phyloP scores from a whole-genome alignment of 2,113 vertebrate genomes.

The Tretioscincus oriximinensis region DNA sequence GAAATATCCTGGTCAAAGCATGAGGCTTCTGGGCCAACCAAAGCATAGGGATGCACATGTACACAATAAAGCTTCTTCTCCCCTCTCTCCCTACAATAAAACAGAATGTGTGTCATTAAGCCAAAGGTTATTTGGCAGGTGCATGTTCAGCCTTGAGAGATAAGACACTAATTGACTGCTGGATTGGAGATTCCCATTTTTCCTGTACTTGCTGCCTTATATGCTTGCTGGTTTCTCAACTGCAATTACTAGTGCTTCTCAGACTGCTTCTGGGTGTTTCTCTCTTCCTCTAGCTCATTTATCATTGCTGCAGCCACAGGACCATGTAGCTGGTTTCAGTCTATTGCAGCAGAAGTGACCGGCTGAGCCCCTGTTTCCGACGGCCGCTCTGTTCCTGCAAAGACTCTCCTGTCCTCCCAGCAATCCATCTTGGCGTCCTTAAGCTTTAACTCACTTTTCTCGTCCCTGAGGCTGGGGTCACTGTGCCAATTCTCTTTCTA shows the following conservation, averaged over 20 bases:
- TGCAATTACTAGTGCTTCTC: not conserved
- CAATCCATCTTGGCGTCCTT: not conserved
- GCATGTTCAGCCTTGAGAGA: not conserved
- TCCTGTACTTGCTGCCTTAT: not conserved
- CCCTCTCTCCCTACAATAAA: no score
- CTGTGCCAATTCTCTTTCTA: not conserved
- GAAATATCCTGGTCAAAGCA: not conserved
- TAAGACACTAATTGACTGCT: not conserved
- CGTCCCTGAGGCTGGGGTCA: not conserved
- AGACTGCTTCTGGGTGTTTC: not conserved
- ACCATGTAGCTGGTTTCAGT: not conserved
- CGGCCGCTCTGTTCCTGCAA: no score
- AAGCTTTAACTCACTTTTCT: not conserved
- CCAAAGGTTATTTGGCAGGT: slow-evolving; percentile 3
- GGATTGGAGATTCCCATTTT: not conserved
- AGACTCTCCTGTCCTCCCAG: not conserved
- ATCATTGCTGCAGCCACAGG: not conserved
- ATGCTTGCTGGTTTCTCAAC: not conserved
- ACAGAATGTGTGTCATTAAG: not conserved
- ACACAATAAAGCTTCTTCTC: not conserved
- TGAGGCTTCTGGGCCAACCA: not conserved
- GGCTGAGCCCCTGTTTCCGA: not conserved
- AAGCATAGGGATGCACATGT: not conserved
- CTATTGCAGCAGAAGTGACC: not conserved
- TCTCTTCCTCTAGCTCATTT: not conserved